A percentile compares a stretch with the other conserved stretches of the same genome.
Evolutionary conservation across 2,797 vertebrate genomes (phyloP).

Genomic region (Sebastes dallii): DNA sequence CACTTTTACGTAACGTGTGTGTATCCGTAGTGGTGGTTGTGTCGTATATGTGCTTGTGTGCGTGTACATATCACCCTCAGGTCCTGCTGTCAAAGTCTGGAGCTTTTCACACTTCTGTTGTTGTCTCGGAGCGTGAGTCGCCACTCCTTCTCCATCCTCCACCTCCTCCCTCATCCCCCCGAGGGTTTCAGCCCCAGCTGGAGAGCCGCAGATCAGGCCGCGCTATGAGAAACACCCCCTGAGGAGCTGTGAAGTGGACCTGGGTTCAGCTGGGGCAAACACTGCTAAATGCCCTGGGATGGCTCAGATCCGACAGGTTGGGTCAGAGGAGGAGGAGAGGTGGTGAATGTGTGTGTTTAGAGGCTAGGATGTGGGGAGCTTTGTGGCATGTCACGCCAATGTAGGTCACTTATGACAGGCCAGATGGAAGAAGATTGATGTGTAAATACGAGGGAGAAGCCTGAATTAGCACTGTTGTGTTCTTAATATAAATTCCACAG

Average conservation of each 20-base stretch:
- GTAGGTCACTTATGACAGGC: conserved; percentile 51
- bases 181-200: conserved; percentile 65
- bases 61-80: conserved; percentile 22
- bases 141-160: background rate
- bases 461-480: background rate
- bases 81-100: conserved; percentile 45
- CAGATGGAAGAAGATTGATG: conserved; percentile 46
- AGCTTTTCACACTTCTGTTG: conserved; percentile 68
- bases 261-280: conserved; percentile 72
- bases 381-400: conserved; percentile 30
- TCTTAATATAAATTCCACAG: background rate
- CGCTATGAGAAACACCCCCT: conserved; percentile 45
- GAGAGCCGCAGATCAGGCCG: conserved; percentile 47
- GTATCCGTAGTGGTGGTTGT: background rate
- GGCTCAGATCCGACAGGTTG: conserved; percentile 62
- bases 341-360: background rate
- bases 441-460: background rate
- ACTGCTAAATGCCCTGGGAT: conserved; percentile 61
- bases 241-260: conserved; percentile 62
- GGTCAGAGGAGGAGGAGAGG: conserved; percentile 35
- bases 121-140: conserved; percentile 40
- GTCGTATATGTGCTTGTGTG: conserved; percentile 9
- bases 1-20: conserved; percentile 2
- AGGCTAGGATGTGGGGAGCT: background rate
- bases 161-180: conserved; percentile 4